phyloP scores from a whole-genome alignment of 2,888 invertebrate species.

The Rhamphomyia laevipes region DNA sequence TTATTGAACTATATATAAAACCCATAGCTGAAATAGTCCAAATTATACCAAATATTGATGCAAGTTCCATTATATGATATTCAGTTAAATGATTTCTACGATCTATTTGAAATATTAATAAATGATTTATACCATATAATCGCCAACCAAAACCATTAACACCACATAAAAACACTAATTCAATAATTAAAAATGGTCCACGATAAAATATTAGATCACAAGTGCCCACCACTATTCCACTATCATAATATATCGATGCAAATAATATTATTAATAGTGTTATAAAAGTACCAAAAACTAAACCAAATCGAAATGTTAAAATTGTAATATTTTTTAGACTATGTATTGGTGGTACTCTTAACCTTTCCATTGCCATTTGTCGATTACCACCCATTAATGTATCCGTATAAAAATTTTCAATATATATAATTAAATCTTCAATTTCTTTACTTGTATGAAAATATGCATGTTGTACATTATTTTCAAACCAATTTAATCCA shows the following conservation, averaged over 20 bases:
- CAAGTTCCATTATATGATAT: constrained; percentile 88
- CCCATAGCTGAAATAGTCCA: constrained; percentile 82
- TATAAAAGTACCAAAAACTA: constrained; percentile 90
- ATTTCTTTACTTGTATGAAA: constrained; percentile 97
- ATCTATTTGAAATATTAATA: constrained; percentile 92
- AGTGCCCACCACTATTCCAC: constrained; percentile 43
- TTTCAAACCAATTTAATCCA: constrained; percentile 85
- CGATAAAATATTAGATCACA: constrained; percentile 87
- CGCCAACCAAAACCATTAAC: constrained; percentile 96
- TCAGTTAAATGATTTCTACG: constrained; percentile 89
- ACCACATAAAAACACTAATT: constrained; percentile 88
- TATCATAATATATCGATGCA: constrained; percentile 55
- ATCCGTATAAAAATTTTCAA: constrained; percentile 76
- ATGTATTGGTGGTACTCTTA: constrained; percentile 92
- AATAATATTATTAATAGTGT: constrained; percentile 78
- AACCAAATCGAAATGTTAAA: constrained; percentile 92
- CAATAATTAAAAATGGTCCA: constrained; percentile 82
- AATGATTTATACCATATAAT: constrained; percentile 94
- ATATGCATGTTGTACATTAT: constrained; percentile 84
- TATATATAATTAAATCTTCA: constrained; percentile 88
- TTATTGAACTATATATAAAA: constrained; percentile 53
- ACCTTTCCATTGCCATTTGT: constrained; percentile 94
- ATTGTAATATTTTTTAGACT: constrained; percentile 86
- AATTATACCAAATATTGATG: constrained; percentile 84
- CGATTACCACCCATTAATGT: constrained; percentile 87